phyloP scores from a whole-genome alignment of 2,888 invertebrate species.

The Clunio marinus region DNA sequence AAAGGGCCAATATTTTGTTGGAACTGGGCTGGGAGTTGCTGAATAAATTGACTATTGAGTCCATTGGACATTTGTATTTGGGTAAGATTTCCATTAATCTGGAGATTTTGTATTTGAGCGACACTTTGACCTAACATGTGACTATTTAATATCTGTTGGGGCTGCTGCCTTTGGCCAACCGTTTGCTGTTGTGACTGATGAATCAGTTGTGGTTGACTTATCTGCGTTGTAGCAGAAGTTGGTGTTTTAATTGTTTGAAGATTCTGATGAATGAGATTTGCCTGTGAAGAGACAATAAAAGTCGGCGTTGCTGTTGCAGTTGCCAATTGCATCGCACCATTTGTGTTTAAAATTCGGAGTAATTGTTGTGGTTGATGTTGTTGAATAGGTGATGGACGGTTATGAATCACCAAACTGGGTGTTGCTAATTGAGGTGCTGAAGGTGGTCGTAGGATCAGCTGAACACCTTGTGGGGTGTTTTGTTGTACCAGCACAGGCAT shows the following conservation, averaged over 20 bases:
- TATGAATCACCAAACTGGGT: conserved; percentile 51
- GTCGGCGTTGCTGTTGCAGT: conserved; percentile 53
- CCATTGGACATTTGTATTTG: conserved; percentile 53
- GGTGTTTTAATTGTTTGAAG: conserved; percentile 49
- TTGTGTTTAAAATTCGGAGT: conserved; percentile 59
- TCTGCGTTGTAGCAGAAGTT: conserved; percentile 33
- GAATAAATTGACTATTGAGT: conserved; percentile 47
- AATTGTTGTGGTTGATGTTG: conserved; percentile 54
- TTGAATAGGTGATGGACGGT: conserved; percentile 45
- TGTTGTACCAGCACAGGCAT: conserved; percentile 61
- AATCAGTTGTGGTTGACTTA: conserved; percentile 46
- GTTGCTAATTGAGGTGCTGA: conserved; percentile 53
- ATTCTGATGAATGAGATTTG: conserved; percentile 51
- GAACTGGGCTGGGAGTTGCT: conserved; percentile 50
- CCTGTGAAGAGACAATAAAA: conserved; percentile 52
- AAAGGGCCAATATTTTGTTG: conserved; percentile 48
- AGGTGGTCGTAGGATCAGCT: conserved; percentile 65
- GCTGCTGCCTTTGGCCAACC: conserved; percentile 44
- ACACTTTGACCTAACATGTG: conserved; percentile 50
- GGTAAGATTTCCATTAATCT: conserved; percentile 49
- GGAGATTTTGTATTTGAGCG: conserved; percentile 50
- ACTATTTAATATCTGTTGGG: conserved; percentile 46
- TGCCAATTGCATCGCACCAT: conserved; percentile 58
- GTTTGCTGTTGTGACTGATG: conserved; percentile 47
- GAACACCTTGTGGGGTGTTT: conserved; percentile 63